Conservation (phyloP, 1,140 invertebrate species). For the Cherax quadricarinatus region DNA sequence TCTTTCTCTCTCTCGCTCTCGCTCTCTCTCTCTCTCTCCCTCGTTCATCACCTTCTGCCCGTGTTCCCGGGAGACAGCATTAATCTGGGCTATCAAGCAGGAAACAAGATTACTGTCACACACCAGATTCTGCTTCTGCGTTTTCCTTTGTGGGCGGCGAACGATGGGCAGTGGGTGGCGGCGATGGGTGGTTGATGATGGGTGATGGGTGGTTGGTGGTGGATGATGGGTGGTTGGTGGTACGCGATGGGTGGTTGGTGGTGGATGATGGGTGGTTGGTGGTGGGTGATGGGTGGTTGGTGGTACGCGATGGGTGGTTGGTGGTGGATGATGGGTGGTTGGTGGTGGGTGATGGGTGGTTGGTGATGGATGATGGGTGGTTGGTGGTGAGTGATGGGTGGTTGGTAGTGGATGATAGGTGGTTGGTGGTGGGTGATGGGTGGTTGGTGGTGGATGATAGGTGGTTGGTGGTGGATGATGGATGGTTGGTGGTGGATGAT, state of each 20-base stretch:
- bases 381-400: no score
- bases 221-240: not conserved
- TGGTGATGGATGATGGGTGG: no score
- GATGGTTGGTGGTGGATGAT: no score
- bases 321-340: no score
- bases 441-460: no score
- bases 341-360: no score
- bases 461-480: no score
- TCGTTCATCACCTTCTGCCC: not conserved
- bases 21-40: conserved; percentile 9
- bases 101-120: conserved; percentile 15
- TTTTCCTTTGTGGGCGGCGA: not conserved
- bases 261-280: not conserved
- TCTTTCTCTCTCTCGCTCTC: conserved; percentile 11
- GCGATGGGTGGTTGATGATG: not conserved
- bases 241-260: not conserved
- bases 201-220: not conserved
- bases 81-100: not conserved
- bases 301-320: no score
- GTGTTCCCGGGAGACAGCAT: not conserved
- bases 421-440: no score
- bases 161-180: not conserved
- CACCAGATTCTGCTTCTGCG: not conserved
- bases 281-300: no score
- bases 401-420: no score